A percentile compares a stretch with the other conserved stretches of the same genome.
Evolutionary conservation across 1,140 invertebrate species (phyloP).

Genomic region (Ostrea edulis): DNA sequence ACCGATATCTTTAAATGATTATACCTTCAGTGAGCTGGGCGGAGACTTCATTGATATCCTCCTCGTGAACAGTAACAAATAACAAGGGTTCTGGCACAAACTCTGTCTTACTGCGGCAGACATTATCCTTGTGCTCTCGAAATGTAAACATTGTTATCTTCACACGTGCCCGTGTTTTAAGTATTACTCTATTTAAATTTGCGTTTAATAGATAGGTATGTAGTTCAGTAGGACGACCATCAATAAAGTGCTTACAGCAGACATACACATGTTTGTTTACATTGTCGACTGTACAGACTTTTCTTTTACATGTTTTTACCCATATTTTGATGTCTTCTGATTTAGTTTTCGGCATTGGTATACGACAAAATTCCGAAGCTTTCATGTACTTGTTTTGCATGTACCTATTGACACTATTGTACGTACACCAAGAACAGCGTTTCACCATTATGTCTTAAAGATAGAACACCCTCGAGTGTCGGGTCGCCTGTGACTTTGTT

Average conservation of each 20-base stretch:
- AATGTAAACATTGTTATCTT: neutral
- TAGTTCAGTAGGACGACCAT: constrained; percentile 17
- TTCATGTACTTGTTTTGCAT: neutral
- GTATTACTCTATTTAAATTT: no score
- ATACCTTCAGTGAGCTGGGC: no score
- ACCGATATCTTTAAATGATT: no score
- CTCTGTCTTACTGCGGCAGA: no score
- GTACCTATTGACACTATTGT: neutral
- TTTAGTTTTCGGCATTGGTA: neutral
- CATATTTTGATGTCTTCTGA: neutral
- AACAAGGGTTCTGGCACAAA: no score
- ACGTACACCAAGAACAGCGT: neutral
- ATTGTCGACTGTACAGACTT: constrained; percentile 41
- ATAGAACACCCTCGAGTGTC: neutral
- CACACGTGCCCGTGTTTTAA: neutral
- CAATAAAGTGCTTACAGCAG: constrained; percentile 49
- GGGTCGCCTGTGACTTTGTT: neutral
- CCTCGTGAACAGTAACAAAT: neutral
- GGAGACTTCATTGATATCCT: neutral
- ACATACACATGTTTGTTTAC: constrained; percentile 53
- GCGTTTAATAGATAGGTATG: constrained; percentile 21
- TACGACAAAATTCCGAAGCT: neutral
- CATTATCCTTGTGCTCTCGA: neutral
- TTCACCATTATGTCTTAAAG: neutral
- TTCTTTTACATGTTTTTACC: constrained; percentile 38